Evolutionary conservation across 1,140 invertebrate species (phyloP).

Genomic region (Coelopa frigida): DNA sequence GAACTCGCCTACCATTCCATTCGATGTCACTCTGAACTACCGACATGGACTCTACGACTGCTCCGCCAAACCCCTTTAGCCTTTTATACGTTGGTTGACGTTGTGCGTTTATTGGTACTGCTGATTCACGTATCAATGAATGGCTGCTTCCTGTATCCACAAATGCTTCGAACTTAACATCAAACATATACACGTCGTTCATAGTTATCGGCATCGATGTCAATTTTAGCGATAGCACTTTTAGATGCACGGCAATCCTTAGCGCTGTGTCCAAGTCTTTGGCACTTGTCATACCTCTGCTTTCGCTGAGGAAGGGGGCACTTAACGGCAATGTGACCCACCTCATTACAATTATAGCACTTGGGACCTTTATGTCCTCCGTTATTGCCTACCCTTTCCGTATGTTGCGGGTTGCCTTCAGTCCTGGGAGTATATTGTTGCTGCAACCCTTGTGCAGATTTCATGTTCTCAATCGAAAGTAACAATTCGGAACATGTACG

Average conservation of each 20-base stretch:
- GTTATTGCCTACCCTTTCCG: no score
- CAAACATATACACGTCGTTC: no score
- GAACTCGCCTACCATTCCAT: neutral
- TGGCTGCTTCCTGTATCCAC: neutral
- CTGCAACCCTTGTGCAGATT: no score
- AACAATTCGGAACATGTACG: neutral
- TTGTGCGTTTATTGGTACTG: neutral
- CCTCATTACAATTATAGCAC: conserved; percentile 2
- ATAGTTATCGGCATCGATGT: no score
- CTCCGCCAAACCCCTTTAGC: neutral
- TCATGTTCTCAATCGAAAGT: neutral
- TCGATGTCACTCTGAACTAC: neutral
- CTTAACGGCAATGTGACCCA: conserved; percentile 1
- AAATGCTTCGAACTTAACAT: no score
- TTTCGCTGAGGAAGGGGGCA: no score
- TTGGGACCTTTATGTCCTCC: neutral
- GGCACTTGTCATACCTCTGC: no score
- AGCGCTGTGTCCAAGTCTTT: neutral
- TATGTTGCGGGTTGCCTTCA: neutral
- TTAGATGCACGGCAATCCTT: neutral
- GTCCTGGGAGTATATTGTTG: neutral
- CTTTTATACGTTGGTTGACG: neutral
- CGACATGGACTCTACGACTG: neutral
- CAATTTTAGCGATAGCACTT: no score
- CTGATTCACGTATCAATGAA: neutral